Conservation (phyloP, 2,113 vertebrate genomes). For the Sylvia atricapilla region DNA sequence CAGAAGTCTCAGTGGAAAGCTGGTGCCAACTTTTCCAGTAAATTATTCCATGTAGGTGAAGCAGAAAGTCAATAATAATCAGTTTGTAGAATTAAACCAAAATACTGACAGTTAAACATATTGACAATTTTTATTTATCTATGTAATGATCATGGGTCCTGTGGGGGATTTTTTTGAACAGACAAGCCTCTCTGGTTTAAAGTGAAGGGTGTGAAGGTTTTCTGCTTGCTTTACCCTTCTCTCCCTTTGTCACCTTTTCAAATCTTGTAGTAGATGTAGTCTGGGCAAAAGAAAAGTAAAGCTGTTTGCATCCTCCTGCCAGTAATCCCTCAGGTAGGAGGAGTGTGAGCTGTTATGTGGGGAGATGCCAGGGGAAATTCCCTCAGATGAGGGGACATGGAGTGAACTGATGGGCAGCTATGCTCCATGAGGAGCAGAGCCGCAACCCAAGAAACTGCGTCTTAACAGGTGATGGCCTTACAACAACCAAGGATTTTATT, state of each 20-base stretch:
- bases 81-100: neutral
- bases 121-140: neutral
- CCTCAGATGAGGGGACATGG: rapidly evolving
- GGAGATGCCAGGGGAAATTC: neutral
- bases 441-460: neutral
- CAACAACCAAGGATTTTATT: neutral
- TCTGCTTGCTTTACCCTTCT: neutral
- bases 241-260: neutral
- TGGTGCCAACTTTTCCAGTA: neutral
- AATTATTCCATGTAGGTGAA: neutral
- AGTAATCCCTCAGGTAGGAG: neutral
- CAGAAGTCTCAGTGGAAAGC: neutral
- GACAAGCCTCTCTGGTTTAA: neutral
- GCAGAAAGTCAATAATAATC: neutral
- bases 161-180: neutral
- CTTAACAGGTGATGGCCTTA: neutral
- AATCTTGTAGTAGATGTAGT: neutral
- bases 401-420: neutral
- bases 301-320: neutral
- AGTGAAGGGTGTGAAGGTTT: neutral
- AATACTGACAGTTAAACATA: neutral
- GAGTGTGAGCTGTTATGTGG: neutral
- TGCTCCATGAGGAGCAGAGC: neutral
- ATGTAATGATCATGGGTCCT: neutral
- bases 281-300: neutral